phyloP scores from a whole-genome alignment of 1,140 invertebrate genomes.

The Notospermus geniculatus region DNA sequence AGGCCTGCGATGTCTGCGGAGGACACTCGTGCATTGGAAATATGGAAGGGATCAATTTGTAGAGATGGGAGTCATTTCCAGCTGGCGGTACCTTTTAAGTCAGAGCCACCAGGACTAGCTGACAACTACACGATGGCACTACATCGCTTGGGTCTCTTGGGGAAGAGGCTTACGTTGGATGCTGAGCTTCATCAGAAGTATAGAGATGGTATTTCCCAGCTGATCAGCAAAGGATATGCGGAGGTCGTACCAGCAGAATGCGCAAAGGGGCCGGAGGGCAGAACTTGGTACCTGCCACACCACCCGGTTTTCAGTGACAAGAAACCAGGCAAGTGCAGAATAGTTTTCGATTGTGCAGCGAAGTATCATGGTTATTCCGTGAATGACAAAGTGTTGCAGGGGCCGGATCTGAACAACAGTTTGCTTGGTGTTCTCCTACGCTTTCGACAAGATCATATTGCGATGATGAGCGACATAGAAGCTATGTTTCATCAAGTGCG shows the following conservation, averaged over 20 bases:
- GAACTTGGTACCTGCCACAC: slow-evolving; percentile 26
- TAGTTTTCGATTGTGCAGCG: slow-evolving; percentile 29
- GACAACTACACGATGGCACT: neutral
- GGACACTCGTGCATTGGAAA: too few relatives aligned
- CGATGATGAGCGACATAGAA: slow-evolving; percentile 25
- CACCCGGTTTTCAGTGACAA: slow-evolving; percentile 22
- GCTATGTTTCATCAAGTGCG: slow-evolving; percentile 28
- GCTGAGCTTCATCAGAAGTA: neutral
- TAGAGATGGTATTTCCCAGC: neutral
- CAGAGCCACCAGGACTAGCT: neutral
- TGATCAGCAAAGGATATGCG: neutral
- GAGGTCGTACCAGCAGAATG: neutral
- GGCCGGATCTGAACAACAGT: slow-evolving; percentile 48
- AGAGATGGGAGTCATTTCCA: too few relatives aligned
- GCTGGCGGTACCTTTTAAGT: neutral
- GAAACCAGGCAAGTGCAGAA: slow-evolving; percentile 23
- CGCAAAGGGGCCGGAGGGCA: neutral
- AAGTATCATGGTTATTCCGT: slow-evolving; percentile 29
- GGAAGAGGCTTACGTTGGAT: neutral
- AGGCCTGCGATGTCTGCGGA: neutral
- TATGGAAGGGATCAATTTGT: too few relatives aligned
- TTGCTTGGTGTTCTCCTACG: slow-evolving; percentile 29
- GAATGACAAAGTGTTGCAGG: slow-evolving; percentile 30
- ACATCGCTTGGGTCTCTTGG: neutral
- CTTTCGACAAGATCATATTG: slow-evolving; percentile 27